phyloP scores from a whole-genome alignment of 2,797 vertebrate species.

The Pygocentrus nattereri region DNA sequence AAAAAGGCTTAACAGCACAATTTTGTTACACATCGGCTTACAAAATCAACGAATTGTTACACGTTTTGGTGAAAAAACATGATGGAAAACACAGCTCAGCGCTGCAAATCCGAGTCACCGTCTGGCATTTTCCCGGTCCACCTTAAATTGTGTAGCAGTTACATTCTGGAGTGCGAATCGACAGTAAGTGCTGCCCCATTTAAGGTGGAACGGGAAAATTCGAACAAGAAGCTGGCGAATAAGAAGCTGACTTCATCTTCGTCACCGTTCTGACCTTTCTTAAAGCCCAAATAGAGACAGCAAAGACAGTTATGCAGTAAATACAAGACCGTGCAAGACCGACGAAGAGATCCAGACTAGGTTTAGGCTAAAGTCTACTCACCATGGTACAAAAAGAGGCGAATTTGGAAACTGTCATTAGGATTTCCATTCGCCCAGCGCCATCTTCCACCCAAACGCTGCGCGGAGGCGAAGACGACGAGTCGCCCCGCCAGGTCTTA shows the following conservation, averaged over 20 bases:
- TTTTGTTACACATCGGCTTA: not conserved
- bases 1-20: not conserved
- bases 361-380: constrained; percentile 66
- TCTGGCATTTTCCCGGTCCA: no score
- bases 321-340: not conserved
- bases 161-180: no score
- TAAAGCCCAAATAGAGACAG: constrained; percentile 2
- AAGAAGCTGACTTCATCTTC: no score
- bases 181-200: no score
- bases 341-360: no score
- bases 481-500: constrained; percentile 53
- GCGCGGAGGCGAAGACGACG: constrained; percentile 72
- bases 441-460: constrained; percentile 93
- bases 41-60: constrained; percentile 30
- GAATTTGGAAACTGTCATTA: constrained; percentile 99
- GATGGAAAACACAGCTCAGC: constrained; percentile 65
- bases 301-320: not conserved
- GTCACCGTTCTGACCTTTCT: constrained; percentile 60
- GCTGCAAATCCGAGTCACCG: constrained; percentile 60
- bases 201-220: no score
- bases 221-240: no score
- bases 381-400: constrained; percentile 99
- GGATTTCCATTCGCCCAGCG: constrained; percentile 98
- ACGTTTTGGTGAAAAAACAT: constrained; percentile 20
- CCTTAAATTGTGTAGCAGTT: no score